Evolutionary conservation across 2,888 invertebrate genomes (phyloP).

Genomic region (Sericinus montela): DNA sequence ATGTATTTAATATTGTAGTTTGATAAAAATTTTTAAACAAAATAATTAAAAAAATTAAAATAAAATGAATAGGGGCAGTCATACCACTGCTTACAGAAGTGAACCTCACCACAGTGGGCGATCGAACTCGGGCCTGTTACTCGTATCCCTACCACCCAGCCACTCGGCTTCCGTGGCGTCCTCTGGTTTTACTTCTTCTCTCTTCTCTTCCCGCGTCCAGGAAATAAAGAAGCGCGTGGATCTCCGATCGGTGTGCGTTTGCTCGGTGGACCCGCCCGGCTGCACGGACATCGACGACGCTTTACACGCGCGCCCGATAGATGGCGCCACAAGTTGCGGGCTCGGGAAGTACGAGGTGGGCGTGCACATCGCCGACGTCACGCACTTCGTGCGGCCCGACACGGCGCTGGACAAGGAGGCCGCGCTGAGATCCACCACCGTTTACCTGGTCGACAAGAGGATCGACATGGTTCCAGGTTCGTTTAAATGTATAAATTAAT

Average conservation of each 20-base stretch:
- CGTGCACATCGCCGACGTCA: constrained; percentile 99
- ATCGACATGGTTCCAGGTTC: constrained; percentile 91
- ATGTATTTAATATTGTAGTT: too few species aligned
- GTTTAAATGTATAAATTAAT: too few species aligned
- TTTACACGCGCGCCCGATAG: constrained; percentile 89
- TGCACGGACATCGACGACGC: constrained; percentile 99
- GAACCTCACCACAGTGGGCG: too few species aligned
- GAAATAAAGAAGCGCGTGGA: constrained; percentile 90
- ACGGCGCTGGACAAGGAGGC: constrained; percentile 96
- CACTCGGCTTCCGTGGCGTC: too few species aligned
- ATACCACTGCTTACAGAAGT: too few species aligned
- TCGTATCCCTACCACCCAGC: too few species aligned
- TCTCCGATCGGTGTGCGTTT: constrained; percentile 90
- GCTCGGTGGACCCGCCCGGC: constrained; percentile 98
- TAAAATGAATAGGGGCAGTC: too few species aligned
- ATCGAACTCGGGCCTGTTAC: too few species aligned
- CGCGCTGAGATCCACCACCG: constrained; percentile 95
- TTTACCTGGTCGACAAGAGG: constrained; percentile 95
- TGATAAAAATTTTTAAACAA: too few species aligned
- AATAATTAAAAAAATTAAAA: too few species aligned
- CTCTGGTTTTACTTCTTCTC: too few species aligned
- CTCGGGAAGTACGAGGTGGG: constrained; percentile 83
- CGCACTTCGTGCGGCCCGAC: constrained; percentile 96
- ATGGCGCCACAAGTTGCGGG: constrained; percentile 69
- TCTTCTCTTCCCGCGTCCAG: too few species aligned